Evolutionary conservation across 2,113 vertebrate genomes (phyloP).

Genomic region (Rhizomys pruinosus): DNA sequence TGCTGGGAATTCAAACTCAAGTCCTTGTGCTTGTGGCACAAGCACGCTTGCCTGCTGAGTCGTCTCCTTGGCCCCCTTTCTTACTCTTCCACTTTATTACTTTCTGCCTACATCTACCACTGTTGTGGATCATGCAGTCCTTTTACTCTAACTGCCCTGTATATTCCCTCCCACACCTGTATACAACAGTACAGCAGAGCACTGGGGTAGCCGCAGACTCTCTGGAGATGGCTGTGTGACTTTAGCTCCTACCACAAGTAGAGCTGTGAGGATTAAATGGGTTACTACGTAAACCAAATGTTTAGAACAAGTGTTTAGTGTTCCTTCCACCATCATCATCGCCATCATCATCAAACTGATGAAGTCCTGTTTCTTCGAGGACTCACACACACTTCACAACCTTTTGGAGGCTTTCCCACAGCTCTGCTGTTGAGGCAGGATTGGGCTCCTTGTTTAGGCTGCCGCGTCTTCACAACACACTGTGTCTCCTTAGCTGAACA

Average conservation of each 20-base stretch:
- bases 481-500: conserved; percentile 42
- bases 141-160: background rate
- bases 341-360: background rate
- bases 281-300: background rate
- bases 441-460: background rate
- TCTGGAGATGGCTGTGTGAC: background rate
- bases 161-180: too few species aligned
- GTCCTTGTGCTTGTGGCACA: background rate
- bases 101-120: background rate
- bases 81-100: background rate
- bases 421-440: background rate
- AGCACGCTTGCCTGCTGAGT: background rate
- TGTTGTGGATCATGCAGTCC: background rate
- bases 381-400: conserved; percentile 2
- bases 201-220: background rate
- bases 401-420: conserved; percentile 38
- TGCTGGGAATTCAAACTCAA: background rate
- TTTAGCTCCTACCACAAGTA: background rate
- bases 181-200: background rate
- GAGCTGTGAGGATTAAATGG: conserved; percentile 36
- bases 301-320: conserved; percentile 13
- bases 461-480: background rate
- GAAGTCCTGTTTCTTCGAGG: background rate
- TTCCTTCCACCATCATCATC: background rate
- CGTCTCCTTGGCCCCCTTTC: background rate